Evolutionary conservation across 2,888 invertebrate genomes (phyloP).

Genomic region (Lutraria lutraria): DNA sequence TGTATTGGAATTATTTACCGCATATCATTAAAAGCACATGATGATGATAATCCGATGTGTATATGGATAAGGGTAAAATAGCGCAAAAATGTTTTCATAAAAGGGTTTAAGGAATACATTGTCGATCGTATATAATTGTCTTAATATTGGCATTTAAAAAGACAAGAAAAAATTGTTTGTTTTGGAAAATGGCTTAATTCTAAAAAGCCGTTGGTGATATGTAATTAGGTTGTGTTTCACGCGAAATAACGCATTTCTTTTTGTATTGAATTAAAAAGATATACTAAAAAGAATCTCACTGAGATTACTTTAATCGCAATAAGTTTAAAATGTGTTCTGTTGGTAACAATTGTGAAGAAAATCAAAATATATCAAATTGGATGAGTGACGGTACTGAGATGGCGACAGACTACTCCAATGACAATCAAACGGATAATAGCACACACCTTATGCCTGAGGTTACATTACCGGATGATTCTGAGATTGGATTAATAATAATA

Average conservation of each 20-base stretch:
- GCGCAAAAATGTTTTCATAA: neutral
- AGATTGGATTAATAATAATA: constrained; percentile 47
- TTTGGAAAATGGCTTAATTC: neutral
- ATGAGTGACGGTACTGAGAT: neutral
- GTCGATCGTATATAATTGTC: neutral
- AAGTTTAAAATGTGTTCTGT: neutral
- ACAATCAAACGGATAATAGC: neutral
- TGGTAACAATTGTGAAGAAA: neutral
- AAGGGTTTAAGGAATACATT: neutral
- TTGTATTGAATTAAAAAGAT: too few species aligned
- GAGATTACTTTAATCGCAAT: neutral
- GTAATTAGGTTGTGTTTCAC: neutral
- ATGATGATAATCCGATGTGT: neutral
- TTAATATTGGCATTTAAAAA: neutral
- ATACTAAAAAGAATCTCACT: neutral
- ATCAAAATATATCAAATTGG: neutral
- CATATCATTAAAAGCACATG: neutral
- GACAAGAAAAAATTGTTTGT: neutral
- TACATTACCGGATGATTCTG: constrained; percentile 37
- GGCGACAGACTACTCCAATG: neutral
- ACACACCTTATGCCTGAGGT: neutral
- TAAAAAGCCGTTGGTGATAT: neutral
- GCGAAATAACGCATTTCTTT: too few species aligned
- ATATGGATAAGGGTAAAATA: neutral
- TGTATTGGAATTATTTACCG: neutral